Evolutionary conservation across 2,888 invertebrate species (phyloP), one percentile per base, ranked within the genome.

Genomic region (Lasius fuliginosus): DNA sequence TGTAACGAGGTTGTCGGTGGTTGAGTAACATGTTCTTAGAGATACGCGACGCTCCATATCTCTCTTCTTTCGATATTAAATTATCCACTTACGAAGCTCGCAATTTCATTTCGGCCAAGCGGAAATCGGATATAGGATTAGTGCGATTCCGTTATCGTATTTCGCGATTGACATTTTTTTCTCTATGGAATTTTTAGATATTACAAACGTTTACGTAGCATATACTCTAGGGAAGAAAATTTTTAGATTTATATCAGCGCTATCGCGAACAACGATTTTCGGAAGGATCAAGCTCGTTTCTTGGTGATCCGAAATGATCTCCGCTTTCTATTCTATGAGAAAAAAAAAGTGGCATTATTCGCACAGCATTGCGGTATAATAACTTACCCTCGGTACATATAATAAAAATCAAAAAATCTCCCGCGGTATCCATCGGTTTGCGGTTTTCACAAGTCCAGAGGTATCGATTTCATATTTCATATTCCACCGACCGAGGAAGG

Each of bases 401-500:
- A 89, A 89, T 90, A 85, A 88, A 82, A 90, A 82, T 86, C 86
- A 89, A 85, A 88, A 82, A 90, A 82, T 86, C 86, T 83, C 23
- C 76, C 30, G 18, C 49, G 82, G 40, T 73, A 81, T 82, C 82
- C 87, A 86, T 82, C 82, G 84, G 83, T 56, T 69, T 74, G 85
- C 60, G 67, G 69, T 77, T 84, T 86, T 85, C 82, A 40, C 77
- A 62, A 79, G 71, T 81, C 75, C 69, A 60, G 71, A 64, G 71
- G 82, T 89, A 91, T 92, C 89, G 91, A 92, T 93, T 92, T 91
- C 90, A 88, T 92, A 92, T 92, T 92, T 93, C 87, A 90, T 91
- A 91, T 91, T 87, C 81, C 86, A 84, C 56, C 84, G 88, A 86
- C 81, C 85, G 67, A 58, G 82, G 83, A 87, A 87, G 82, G 81